phyloP scores from a whole-genome alignment of 2,797 vertebrate species.

The Myripristis murdjan region DNA sequence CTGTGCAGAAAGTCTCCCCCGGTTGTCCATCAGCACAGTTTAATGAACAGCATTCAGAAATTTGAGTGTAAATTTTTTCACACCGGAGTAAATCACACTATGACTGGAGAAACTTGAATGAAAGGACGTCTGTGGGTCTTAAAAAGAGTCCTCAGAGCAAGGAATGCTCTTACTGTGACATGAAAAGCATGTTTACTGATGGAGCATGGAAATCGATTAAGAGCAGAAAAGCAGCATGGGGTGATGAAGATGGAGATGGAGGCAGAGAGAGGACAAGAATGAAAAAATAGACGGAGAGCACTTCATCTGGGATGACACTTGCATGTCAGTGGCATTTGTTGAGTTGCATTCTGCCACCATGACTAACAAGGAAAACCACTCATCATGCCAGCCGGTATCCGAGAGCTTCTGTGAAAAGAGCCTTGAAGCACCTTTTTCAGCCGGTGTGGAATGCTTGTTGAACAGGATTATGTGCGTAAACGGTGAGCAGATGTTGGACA shows the following conservation, averaged over 20 bases:
- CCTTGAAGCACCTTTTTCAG: constrained; percentile 67
- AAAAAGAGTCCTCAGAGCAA: constrained; percentile 71
- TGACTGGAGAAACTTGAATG: constrained; percentile 37
- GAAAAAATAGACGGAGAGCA: constrained; percentile 55
- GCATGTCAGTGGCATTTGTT: constrained; percentile 53
- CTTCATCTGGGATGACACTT: constrained; percentile 72
- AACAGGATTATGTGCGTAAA: constrained; percentile 64
- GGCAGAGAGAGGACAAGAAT: constrained; percentile 26
- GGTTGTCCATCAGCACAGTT: constrained; percentile 14
- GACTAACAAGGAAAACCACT: constrained; percentile 71
- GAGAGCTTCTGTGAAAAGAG: constrained; percentile 59
- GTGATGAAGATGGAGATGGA: constrained; percentile 35
- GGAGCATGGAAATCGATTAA: constrained; percentile 82
- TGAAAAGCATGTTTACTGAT: constrained; percentile 76
- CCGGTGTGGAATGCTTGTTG: constrained; percentile 61
- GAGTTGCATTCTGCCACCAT: constrained; percentile 62
- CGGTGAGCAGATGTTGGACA: constrained; percentile 74
- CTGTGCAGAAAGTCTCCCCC: background rate
- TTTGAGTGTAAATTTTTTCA: constrained; percentile 25
- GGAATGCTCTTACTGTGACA: constrained; percentile 77
- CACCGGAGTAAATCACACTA: constrained; percentile 1
- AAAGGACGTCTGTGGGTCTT: constrained; percentile 42
- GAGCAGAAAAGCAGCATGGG: constrained; percentile 67
- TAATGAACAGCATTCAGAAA: constrained; percentile 23
- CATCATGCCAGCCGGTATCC: constrained; percentile 70